Conservation (phyloP, 2,888 invertebrate genomes). For the Ichneumoninae sp. region DNA sequence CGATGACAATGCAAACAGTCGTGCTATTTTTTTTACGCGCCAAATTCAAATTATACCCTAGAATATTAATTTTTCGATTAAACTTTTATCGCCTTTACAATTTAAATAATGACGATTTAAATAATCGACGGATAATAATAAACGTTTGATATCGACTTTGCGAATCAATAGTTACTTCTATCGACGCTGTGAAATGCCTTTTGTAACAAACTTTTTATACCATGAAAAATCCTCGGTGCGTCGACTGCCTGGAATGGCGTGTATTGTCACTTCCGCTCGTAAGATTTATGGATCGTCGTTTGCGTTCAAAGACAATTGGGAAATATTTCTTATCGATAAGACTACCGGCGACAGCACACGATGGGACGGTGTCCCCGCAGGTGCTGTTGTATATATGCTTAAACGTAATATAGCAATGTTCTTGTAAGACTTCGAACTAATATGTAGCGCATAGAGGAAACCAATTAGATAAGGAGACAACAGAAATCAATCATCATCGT, state of each 20-base stretch:
- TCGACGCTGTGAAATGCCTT: not conserved
- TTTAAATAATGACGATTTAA: no score
- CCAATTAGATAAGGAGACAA: not conserved
- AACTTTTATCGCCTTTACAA: not conserved
- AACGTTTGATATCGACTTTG: no score
- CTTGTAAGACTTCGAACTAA: conserved; percentile 40
- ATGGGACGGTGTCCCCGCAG: not conserved
- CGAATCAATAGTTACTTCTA: no score
- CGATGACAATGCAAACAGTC: conserved; percentile 42
- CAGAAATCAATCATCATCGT: not conserved
- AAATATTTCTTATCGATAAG: conserved; percentile 21
- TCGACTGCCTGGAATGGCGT: not conserved
- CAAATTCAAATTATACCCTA: conserved; percentile 54
- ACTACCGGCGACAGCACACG: not conserved
- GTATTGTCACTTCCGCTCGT: conserved; percentile 51
- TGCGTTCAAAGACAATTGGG: conserved; percentile 23
- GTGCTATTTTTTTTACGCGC: conserved; percentile 38
- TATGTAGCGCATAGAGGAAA: not conserved
- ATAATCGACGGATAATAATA: no score
- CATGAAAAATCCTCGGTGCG: not conserved
- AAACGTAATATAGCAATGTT: not conserved
- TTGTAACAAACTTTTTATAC: not conserved
- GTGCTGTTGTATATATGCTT: not conserved
- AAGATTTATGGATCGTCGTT: conserved; percentile 34
- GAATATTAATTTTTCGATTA: conserved; percentile 2